Evolutionary conservation across 2,888 invertebrate species (phyloP).

Genomic region (Heteromurus nitidus): DNA sequence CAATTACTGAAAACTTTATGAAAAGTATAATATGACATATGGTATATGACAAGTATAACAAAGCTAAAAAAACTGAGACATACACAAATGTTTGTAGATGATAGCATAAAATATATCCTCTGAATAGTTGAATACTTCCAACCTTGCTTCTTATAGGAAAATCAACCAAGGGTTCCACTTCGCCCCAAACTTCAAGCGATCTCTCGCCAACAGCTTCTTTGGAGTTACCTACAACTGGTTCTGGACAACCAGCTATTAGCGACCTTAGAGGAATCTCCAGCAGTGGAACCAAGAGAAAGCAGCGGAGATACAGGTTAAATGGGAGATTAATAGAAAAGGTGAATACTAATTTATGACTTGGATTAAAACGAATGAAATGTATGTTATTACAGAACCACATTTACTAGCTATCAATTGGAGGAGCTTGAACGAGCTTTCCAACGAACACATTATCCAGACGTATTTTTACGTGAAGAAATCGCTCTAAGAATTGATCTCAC

Average conservation of each 20-base stretch:
- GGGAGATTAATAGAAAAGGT: background rate
- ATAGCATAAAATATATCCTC: too few relatives aligned
- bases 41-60: too few relatives aligned
- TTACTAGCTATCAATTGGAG: conserved; percentile 25
- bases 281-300: conserved; percentile 76
- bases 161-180: conserved; percentile 45
- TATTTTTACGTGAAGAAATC: conserved; percentile 86
- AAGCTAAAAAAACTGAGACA: too few relatives aligned
- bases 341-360: background rate
- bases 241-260: conserved; percentile 75
- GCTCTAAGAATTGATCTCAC: conserved; percentile 96
- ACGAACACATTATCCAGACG: conserved; percentile 27
- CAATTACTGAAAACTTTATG: background rate
- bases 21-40: too few relatives aligned
- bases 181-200: conserved; percentile 60
- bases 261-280: conserved; percentile 1
- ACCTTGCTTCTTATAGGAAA: too few relatives aligned
- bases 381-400: conserved; percentile 24
- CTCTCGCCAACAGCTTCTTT: conserved; percentile 53
- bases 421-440: conserved; percentile 19
- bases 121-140: too few relatives aligned
- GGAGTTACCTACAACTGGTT: conserved; percentile 43
- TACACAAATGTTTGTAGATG: too few relatives aligned
- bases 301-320: conserved; percentile 79
- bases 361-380: background rate